Evolutionary conservation across 2,113 vertebrate genomes (phyloP).

Genomic region (Pseudopodoces humilis): DNA sequence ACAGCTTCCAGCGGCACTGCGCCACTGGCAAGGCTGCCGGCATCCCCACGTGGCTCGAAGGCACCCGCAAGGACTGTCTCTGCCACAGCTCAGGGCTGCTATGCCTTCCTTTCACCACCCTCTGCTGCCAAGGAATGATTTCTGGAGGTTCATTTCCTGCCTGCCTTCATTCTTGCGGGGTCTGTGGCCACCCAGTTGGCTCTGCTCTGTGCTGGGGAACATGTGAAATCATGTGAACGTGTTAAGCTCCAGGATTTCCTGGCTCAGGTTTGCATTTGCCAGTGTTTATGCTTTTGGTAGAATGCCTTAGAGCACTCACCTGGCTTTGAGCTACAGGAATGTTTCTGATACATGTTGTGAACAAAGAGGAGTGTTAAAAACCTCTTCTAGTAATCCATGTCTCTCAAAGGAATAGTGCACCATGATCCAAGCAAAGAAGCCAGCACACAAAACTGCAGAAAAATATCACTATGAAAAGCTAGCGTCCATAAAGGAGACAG

Average conservation of each 20-base stretch:
- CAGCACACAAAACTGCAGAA: neutral
- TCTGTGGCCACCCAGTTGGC: neutral
- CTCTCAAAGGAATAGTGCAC: neutral
- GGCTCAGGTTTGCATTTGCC: neutral
- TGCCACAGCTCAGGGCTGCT: neutral
- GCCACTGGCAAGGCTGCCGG: rapidly evolving
- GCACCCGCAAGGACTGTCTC: neutral
- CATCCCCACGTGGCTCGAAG: rapidly evolving
- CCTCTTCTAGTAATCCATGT: neutral
- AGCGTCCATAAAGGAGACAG: neutral
- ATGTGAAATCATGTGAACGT: neutral
- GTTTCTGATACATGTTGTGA: neutral
- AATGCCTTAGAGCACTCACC: neutral
- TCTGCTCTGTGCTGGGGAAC: neutral
- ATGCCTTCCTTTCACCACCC: neutral
- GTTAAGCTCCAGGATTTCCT: neutral
- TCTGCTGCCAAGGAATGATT: neutral
- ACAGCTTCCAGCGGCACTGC: rapidly evolving
- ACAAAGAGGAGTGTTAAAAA: neutral
- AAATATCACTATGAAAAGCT: neutral
- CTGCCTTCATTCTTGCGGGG: neutral
- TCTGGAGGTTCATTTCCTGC: neutral
- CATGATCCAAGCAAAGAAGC: neutral
- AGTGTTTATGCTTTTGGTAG: neutral
- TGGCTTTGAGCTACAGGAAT: neutral